A percentile compares a stretch with the other conserved stretches of the same genome.
phyloP scores from a whole-genome alignment of 2,113 vertebrate genomes.

The Micronycteris hirsuta region DNA sequence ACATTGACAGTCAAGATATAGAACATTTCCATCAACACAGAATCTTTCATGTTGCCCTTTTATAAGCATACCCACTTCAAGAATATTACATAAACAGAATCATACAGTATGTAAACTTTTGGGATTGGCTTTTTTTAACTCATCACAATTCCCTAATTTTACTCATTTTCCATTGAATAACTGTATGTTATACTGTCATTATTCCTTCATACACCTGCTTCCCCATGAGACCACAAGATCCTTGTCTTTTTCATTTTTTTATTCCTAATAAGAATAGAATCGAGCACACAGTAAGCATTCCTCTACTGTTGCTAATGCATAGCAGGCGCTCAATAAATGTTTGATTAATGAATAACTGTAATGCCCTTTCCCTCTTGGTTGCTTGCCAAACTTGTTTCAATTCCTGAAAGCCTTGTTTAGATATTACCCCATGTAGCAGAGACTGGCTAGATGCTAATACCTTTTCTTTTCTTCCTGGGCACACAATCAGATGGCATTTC shows the following conservation, averaged over 20 bases:
- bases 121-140: not conserved
- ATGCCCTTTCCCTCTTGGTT: not conserved
- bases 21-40: not conserved
- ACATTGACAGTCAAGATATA: not conserved
- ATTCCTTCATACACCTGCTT: not conserved
- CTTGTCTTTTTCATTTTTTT: not conserved
- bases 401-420: conserved; percentile 22
- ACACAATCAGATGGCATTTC: not conserved
- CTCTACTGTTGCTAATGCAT: not conserved
- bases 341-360: not conserved
- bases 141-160: not conserved
- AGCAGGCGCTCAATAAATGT: not conserved
- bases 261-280: not conserved
- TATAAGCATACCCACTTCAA: not conserved
- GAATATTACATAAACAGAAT: not conserved
- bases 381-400: conserved; percentile 6
- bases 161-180: not conserved
- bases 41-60: not conserved
- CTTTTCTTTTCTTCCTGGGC: not conserved
- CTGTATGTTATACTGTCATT: not conserved
- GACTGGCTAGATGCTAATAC: not conserved
- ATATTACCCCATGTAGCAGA: not conserved
- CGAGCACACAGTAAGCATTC: not conserved
- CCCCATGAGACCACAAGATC: not conserved
- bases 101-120: not conserved